Base-by-base conservation (phyloP, 2,888 invertebrate genomes). In the Epistrophe eligans region DNA sequence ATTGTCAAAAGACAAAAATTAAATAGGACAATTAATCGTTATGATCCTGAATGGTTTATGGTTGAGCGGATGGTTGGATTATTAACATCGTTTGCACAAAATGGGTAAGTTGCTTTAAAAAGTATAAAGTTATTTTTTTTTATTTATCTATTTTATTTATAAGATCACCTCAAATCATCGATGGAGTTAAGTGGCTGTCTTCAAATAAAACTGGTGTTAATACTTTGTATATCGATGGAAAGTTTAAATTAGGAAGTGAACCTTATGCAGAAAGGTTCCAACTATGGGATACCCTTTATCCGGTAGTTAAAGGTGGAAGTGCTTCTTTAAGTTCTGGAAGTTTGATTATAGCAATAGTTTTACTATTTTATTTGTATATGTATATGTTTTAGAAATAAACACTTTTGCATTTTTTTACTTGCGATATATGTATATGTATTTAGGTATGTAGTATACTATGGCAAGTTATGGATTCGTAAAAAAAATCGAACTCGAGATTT, bases 11-110 rank as follows among this genome's bases (percentile, higher is more conserved):
- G 4, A n/a, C 85, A 0, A 89, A 89, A 90, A 90, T 90, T 74
- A 90, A 90, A 8, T 90, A 91, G 0, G 89, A 88, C 15, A 90
- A 93, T 64, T 55, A 89, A 0, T 8, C 50, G 60, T 2, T 88
- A 83, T 24, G 91, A 91, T 13, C 89, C 92, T 0, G 94, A 94
- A 89, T 88, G 91, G 24, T 89, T 91, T 7, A 93, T 92, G 90
- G 91, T 94, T 15, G 90, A 93, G 28, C 91, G 92, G 3, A 87
- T 93, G 71, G 93, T 93, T 0, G 88, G 90, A 1, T 91, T 93
- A 89, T 93, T 93, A 90, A 84, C 91, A 0, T 90, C 91, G 50
- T 94, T 94, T 81, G 93, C 92, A 15, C 76, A 58, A 66, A 89
- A 80, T 11, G 92, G 92, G 91, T 92, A 84, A 85, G 90, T 72